phyloP scores from a whole-genome alignment of 2,888 invertebrate species.

The Bugula neritina region DNA sequence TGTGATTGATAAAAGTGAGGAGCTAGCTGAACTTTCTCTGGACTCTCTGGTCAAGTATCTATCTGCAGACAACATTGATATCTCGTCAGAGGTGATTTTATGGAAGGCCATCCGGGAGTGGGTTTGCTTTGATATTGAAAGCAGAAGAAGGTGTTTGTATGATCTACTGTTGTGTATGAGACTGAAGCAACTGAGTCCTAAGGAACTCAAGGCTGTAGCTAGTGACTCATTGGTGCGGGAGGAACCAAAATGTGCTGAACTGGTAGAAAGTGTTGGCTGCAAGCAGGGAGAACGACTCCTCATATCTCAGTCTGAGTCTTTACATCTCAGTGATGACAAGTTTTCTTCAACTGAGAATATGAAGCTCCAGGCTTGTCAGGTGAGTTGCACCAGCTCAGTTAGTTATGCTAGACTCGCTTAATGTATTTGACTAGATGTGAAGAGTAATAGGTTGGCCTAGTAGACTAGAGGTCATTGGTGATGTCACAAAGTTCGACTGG shows the following conservation, averaged over 20 bases:
- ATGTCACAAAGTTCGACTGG: no score
- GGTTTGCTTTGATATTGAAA: conserved; percentile 45
- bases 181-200: conserved; percentile 43
- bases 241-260: conserved; percentile 38
- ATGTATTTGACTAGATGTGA: no score
- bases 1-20: conserved; percentile 45
- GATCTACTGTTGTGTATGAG: conserved; percentile 42
- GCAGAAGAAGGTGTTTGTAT: conserved; percentile 36
- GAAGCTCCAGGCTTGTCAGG: background rate
- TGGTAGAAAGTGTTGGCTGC: conserved; percentile 41
- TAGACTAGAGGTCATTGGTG: no score
- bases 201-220: conserved; percentile 38
- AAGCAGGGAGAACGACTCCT: conserved; percentile 21
- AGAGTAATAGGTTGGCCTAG: no score
- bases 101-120: conserved; percentile 48
- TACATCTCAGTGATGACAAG: background rate
- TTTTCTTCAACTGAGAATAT: background rate
- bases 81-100: conserved; percentile 44
- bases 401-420: no score
- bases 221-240: conserved; percentile 40
- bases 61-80: conserved; percentile 48
- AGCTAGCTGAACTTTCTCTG: conserved; percentile 45
- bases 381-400: no score
- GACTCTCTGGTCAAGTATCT: conserved; percentile 43
- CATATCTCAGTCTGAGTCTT: background rate